These are phyloP conservation scores for Diplolepis rosae DNA, from an alignment of 2,888 invertebrate species.

Conservation along the genomic window DNA sequence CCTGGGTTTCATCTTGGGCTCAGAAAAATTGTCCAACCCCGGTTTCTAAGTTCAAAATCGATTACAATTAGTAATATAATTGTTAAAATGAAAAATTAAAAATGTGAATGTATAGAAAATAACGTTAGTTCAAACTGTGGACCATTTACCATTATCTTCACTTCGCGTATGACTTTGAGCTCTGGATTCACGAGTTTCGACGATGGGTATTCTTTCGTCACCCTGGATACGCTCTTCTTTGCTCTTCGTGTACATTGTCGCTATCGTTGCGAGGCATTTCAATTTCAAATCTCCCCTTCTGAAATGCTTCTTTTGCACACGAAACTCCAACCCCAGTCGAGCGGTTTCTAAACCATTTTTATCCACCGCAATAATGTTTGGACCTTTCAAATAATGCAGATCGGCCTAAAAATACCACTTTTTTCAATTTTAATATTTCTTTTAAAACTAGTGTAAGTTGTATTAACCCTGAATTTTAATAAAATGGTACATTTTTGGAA, in stretches of 20 bases:
- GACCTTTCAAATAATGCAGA: conserved; percentile 66
- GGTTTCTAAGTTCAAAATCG: too few relatives aligned
- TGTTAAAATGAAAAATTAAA: too few relatives aligned
- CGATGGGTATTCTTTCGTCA: conserved; percentile 73
- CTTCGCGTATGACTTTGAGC: conserved; percentile 66
- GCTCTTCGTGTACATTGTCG: conserved; percentile 87
- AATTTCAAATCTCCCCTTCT: conserved; percentile 88
- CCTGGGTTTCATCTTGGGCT: too few relatives aligned
- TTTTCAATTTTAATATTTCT: too few relatives aligned
- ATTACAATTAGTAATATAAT: too few relatives aligned
- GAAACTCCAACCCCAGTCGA: conserved; percentile 85
- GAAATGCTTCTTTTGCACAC: conserved; percentile 86
- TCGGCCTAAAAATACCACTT: conserved; percentile 51
- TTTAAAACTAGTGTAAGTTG: too few relatives aligned
- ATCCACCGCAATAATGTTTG: conserved; percentile 73
- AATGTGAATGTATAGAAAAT: too few relatives aligned
- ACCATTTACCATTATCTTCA: conserved; percentile 42
- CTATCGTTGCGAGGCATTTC: conserved; percentile 91
- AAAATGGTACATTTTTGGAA: too few relatives aligned
- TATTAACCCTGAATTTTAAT: too few relatives aligned
- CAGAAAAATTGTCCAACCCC: too few relatives aligned
- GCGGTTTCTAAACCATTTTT: conserved; percentile 83
- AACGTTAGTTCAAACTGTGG: too few relatives aligned
- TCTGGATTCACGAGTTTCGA: conserved; percentile 67
- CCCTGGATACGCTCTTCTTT: conserved; percentile 91